Conservation (phyloP, 2,113 vertebrate genomes). For the Nematolebias whitei region DNA sequence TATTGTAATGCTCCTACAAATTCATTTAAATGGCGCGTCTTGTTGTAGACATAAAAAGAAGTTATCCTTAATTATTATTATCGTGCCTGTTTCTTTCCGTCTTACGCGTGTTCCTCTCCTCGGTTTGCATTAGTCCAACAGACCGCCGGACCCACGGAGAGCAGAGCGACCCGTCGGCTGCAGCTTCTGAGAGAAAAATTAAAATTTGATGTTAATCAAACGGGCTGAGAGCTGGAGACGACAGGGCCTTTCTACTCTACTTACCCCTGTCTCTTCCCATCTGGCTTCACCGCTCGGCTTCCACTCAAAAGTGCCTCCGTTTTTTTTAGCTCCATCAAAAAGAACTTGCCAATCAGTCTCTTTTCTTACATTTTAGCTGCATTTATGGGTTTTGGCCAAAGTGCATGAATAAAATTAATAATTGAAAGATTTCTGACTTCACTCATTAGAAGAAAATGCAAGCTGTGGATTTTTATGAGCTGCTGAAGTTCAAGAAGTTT, state of each 20-base stretch:
- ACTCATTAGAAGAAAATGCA: conserved; percentile 46
- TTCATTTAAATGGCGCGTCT: background rate
- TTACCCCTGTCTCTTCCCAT: conserved; percentile 94
- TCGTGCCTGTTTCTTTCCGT: background rate
- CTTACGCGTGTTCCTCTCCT: conserved; percentile 26
- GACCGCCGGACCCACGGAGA: conserved; percentile 35
- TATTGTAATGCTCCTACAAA: no score
- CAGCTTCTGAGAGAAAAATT: conserved; percentile 91
- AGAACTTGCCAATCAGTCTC: conserved; percentile 79
- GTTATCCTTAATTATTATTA: no score
- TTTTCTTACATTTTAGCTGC: conserved; percentile 61
- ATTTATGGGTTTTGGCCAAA: conserved; percentile 61
- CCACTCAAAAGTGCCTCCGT: conserved; percentile 79
- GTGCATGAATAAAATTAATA: conserved; percentile 65
- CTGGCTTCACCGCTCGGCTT: conserved; percentile 72
- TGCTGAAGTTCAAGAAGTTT: conserved; percentile 28
- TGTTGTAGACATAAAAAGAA: background rate
- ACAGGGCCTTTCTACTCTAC: conserved; percentile 99
- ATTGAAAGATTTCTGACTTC: conserved; percentile 63
- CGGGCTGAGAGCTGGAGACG: conserved; percentile 90
- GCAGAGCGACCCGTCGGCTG: conserved; percentile 77
- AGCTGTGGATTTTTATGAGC: conserved; percentile 37
- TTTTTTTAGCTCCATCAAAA: conserved; percentile 77
- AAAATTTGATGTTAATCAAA: conserved; percentile 99
- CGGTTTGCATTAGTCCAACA: conserved; percentile 36